Evolutionary conservation across 2,888 invertebrate genomes (phyloP).

Genomic region (Anoplius nigerrimus): DNA sequence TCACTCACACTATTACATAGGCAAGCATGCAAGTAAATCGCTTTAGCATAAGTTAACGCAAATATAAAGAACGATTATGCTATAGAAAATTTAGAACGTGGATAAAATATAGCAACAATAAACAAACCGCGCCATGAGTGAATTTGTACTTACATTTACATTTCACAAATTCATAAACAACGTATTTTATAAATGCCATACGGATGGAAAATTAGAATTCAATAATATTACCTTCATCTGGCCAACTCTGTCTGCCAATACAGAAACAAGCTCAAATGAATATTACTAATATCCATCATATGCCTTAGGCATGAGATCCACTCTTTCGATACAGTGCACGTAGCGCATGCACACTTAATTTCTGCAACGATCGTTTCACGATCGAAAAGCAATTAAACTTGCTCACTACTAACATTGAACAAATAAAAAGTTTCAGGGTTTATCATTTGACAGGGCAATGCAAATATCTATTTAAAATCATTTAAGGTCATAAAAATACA

Average conservation of each 20-base stretch:
- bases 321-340: slow-evolving; percentile 33
- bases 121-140: slow-evolving; percentile 56
- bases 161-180: slow-evolving; percentile 38
- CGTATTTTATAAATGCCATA: slow-evolving; percentile 4
- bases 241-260: slow-evolving; percentile 42
- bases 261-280: slow-evolving; percentile 31
- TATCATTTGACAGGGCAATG: too few relatives aligned
- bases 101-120: slow-evolving; percentile 50
- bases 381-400: slow-evolving; percentile 39
- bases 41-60: not conserved
- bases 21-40: not conserved
- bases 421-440: not conserved
- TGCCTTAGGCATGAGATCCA: slow-evolving; percentile 44
- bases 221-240: slow-evolving; percentile 57
- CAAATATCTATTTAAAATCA: not conserved
- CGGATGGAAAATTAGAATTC: not conserved
- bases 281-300: slow-evolving; percentile 50
- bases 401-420: slow-evolving; percentile 6
- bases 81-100: slow-evolving; percentile 7
- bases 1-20: not conserved
- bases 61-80: not conserved
- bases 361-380: slow-evolving; percentile 29
- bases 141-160: slow-evolving; percentile 38
- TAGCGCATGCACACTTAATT: slow-evolving; percentile 47
- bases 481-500: slow-evolving; percentile 14